Conservation (phyloP, 2,797 vertebrate genomes). For the Neosilurus mollespiculum region DNA sequence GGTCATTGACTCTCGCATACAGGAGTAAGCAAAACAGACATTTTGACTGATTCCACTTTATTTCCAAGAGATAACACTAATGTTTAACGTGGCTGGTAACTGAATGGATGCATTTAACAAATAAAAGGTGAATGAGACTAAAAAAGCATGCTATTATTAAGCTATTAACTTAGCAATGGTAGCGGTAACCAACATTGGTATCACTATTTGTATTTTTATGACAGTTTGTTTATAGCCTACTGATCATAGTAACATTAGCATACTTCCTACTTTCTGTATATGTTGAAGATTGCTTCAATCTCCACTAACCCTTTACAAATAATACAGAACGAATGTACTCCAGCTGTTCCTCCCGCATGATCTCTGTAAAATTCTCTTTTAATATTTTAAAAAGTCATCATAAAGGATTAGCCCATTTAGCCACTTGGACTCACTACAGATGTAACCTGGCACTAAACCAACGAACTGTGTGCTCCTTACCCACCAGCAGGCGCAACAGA, state of each 20-base stretch:
- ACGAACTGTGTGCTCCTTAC: neutral
- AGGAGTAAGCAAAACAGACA: too few relatives aligned
- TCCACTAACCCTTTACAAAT: neutral
- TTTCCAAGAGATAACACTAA: too few relatives aligned
- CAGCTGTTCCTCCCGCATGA: neutral
- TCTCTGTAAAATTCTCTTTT: neutral
- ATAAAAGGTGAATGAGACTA: too few relatives aligned
- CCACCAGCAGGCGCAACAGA: neutral
- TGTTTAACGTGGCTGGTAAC: too few relatives aligned
- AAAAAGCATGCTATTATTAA: neutral
- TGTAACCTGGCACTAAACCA: constrained; percentile 14
- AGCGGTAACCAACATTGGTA: neutral
- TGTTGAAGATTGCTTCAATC: neutral
- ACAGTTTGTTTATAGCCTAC: neutral
- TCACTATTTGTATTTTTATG: neutral
- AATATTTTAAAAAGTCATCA: constrained; percentile 1
- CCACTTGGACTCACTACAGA: neutral
- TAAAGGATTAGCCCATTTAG: constrained; percentile 31
- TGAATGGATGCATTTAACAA: too few relatives aligned
- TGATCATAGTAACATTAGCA: neutral
- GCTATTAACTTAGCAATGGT: neutral
- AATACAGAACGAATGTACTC: neutral
- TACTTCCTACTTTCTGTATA: neutral
- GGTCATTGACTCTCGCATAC: too few relatives aligned
- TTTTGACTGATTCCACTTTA: too few relatives aligned